A percentile compares a stretch with the other conserved stretches of the same genome.
Conservation (phyloP, 2,888 invertebrate genomes). For the Cyclophora albipunctata region DNA sequence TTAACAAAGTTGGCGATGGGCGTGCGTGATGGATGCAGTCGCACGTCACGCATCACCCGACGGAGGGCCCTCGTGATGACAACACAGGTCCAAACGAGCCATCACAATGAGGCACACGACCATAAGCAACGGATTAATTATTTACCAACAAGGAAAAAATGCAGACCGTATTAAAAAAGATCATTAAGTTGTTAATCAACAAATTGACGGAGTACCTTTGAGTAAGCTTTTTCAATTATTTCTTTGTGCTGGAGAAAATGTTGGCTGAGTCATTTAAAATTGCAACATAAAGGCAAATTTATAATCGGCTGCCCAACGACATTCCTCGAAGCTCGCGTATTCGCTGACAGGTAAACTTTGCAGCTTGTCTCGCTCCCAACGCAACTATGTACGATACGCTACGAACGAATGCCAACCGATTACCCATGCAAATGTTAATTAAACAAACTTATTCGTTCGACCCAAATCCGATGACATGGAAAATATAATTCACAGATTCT, state of each 20-base stretch:
- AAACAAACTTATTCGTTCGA: slow-evolving; percentile 17
- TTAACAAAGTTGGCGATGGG: slow-evolving; percentile 32
- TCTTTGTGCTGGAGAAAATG: slow-evolving; percentile 27
- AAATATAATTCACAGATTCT: slow-evolving; percentile 31
- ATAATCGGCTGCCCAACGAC: slow-evolving; percentile 58
- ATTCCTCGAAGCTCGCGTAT: slow-evolving; percentile 49
- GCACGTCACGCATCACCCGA: slow-evolving; percentile 31
- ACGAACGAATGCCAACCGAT: slow-evolving; percentile 23
- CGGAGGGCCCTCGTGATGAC: slow-evolving; percentile 29
- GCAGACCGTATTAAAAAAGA: slow-evolving; percentile 19
- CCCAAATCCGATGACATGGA: slow-evolving; percentile 31
- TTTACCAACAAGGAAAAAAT: slow-evolving; percentile 3
- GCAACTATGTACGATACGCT: slow-evolving; percentile 16
- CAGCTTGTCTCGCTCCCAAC: slow-evolving; percentile 26
- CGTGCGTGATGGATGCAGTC: slow-evolving; percentile 32
- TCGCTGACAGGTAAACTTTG: slow-evolving; percentile 43
- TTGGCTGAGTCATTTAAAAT: slow-evolving; percentile 54
- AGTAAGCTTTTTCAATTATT: slow-evolving; percentile 17
- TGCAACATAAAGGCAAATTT: slow-evolving; percentile 57
- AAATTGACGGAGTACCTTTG: slow-evolving; percentile 18
- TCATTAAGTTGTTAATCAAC: slow-evolving; percentile 29
- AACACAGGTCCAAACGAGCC: slow-evolving; percentile 21
- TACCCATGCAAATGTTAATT: slow-evolving; percentile 19
- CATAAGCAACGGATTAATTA: slow-evolving; percentile 23
- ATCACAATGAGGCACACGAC: slow-evolving; percentile 14